Base-by-base conservation (phyloP, 2,797 vertebrate genomes). In the Takifugu ocellatus region DNA sequence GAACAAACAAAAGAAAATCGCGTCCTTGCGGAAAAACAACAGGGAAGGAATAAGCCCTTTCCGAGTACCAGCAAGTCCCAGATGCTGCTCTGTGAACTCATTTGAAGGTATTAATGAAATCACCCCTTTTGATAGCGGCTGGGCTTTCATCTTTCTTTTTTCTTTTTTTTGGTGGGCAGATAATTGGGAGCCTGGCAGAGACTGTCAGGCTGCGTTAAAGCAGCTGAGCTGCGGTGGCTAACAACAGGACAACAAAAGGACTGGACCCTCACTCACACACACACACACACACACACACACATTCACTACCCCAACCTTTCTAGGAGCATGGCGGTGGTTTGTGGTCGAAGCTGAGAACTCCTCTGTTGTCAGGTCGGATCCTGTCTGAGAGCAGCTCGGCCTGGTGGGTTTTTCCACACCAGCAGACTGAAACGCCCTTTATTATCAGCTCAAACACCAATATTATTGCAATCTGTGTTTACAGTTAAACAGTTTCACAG, bases 171-270 rank as follows among this genome's bases (percentile, higher is more conserved):
- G 61, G 59, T 51, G 62, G 60, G 64, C 66, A 59, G 66, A 74
- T 79, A 79, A 82, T 87, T 82, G 78, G 74, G 66, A 79, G 75
- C 70, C 77, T 68, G 39, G 72, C 75, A 70, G 72, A 81, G 69
- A 74, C 62, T 84, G 86, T 84, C 80, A 84, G 74, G 56, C 63
- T 77, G 75, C 63, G 82, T 87, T 83, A 39, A 11, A 82, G 63
- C 56, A 68, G 84, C 65, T 50, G 64, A 49, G 62, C 68, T 74
- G 64, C 69, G 63, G 59, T 64, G 68, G 61, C 74, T 77, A 60
- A 60, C 75, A 53, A 49, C 74, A 78, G 72, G 57, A 83, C 74
- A 83, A 82, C 83, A 81, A 84, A 81, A 74, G 72, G 72, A 68
- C 75, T 71, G 79, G 66, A 75, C 69, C 66, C 75, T 66, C 71